phyloP scores from a whole-genome alignment of 1,140 invertebrate species.

The Stegodyphus dumicola region DNA sequence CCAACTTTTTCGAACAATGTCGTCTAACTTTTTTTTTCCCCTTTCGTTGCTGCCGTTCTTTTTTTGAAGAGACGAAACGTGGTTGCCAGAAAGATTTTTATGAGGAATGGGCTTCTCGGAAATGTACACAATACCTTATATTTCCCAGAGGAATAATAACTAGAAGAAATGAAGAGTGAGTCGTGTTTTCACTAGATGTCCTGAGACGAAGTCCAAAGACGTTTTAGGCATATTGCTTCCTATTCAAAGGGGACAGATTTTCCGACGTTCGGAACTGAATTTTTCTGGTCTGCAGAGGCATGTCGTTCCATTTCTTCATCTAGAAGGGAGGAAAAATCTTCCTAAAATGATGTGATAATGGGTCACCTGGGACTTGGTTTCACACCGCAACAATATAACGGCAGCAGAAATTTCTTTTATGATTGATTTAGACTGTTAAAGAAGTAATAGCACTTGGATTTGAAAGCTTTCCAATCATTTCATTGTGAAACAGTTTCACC shows the following conservation, averaged over 20 bases:
- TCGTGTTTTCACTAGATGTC: neutral
- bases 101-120: conserved; percentile 12
- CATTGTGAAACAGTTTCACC: too few relatives aligned
- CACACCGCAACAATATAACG: too few relatives aligned
- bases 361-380: neutral
- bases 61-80: too few relatives aligned
- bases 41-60: too few relatives aligned
- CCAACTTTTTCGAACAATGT: conserved; percentile 14
- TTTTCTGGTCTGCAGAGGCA: neutral
- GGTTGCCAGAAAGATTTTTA: neutral
- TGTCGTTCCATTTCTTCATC: conserved; percentile 4
- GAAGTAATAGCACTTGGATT: too few relatives aligned
- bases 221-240: conserved; percentile 51
- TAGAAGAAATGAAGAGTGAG: conserved; percentile 19
- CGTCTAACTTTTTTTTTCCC: too few relatives aligned
- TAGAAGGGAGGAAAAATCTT: conserved; percentile 10
- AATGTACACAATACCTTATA: conserved; percentile 46
- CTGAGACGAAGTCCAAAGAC: conserved; percentile 2
- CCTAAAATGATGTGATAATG: conserved; percentile 40
- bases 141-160: conserved; percentile 40
- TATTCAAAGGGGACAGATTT: conserved; percentile 23
- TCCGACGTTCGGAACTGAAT: neutral
- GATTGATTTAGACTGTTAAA: too few relatives aligned
- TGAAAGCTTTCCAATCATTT: too few relatives aligned
- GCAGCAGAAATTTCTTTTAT: too few relatives aligned